Evolutionary conservation across 1,140 invertebrate species (phyloP), one percentile per base, ranked within the genome.

Genomic region (Copidosoma floridanum): DNA sequence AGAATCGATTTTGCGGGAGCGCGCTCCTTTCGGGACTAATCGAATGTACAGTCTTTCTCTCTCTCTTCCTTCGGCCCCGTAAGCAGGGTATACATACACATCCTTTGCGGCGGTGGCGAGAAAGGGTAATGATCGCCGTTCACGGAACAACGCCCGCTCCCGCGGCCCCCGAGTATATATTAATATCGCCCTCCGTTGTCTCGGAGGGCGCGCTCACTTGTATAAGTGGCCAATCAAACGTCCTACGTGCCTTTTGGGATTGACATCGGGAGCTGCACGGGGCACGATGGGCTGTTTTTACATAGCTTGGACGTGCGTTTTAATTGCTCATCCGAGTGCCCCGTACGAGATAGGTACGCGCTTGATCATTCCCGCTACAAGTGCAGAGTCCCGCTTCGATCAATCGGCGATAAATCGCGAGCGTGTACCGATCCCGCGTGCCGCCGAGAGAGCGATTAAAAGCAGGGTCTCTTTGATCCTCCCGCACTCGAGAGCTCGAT

Each of bases 201-300:
- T 48, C 43, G 46, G 37, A n/a, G 37, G 14, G 52, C 52, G 52
- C 41, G n/a, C n/a, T n/a, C n/a, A n/a, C n/a, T n/a, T n/a, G n/a
- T n/a, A n/a, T 61, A 61, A 61, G 58, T 61, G 58, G 58, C 58
- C 58, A 61, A 61, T 61, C 55, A 55, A 35, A 4, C n/a, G 41
- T n/a, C 12, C 46, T 23, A 27, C 16, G 38, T 21, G 38, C 32
- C 23, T 53, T 40, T 40, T 41, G 35, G 37, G 23, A 24, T 52
- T n/a, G n/a, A n/a, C n/a, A n/a, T n/a, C n/a, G n/a, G n/a, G n/a
- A n/a, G n/a, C n/a, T n/a, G n/a, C n/a, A n/a, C n/a, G n/a, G n/a
- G n/a, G n/a, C n/a, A n/a, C n/a, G n/a, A n/a, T n/a, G n/a, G n/a
- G n/a, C n/a, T n/a, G n/a, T n/a, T n/a, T n/a, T n/a, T n/a, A n/a